Evolutionary conservation across 2,888 invertebrate species (phyloP).

Genomic region (Sepioteuthis lessoniana): DNA sequence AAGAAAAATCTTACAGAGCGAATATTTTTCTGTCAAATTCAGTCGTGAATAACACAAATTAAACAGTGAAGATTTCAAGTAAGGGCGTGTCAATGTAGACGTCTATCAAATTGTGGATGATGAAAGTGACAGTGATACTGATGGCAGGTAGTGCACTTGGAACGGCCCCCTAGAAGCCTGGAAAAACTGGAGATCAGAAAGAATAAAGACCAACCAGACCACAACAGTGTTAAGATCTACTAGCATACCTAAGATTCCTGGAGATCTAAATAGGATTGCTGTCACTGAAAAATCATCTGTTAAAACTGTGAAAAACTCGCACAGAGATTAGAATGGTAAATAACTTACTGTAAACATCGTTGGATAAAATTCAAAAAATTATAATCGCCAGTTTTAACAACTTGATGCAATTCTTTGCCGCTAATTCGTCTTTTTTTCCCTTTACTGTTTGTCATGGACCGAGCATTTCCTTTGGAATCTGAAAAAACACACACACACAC

Average conservation of each 20-base stretch:
- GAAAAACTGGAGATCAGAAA: no score
- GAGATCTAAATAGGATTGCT: no score
- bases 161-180: no score
- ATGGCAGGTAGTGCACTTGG: no score
- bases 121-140: no score
- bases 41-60: neutral
- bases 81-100: neutral
- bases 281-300: neutral
- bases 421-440: constrained; percentile 92
- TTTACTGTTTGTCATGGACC: constrained; percentile 93
- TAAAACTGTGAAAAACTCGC: neutral
- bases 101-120: neutral
- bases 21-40: neutral
- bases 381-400: constrained; percentile 88
- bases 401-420: constrained; percentile 86
- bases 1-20: no score
- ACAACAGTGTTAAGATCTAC: no score
- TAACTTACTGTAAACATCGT: constrained; percentile 90
- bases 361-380: constrained; percentile 92
- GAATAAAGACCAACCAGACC: no score
- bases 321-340: neutral
- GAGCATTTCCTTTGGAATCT: constrained; percentile 93
- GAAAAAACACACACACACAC: no score
- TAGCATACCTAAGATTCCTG: no score
- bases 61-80: no score